Base-by-base conservation (phyloP, 2,113 vertebrate genomes). In the Myxocyprinus asiaticus region DNA sequence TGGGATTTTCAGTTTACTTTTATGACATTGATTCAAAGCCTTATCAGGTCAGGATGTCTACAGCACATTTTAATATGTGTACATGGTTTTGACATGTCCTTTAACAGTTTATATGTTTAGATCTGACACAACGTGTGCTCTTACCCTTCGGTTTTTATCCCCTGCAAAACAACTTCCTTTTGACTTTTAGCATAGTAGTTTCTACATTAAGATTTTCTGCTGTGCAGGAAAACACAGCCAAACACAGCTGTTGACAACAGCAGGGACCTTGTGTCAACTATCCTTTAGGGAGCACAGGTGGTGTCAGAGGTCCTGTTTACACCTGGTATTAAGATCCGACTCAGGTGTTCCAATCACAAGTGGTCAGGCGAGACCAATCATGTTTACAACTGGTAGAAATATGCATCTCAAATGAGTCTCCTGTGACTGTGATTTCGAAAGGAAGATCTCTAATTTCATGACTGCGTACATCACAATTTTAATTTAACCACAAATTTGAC, bases 121-220 rank as follows among this genome's bases (percentile, higher is more conserved):
- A 6, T 7, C 3, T 58, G 5, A 7, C 15, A 15, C 50, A 10
- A 7, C 14, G 55, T 58, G n/a, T 7, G 55, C 14, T 15, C 7
- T 58, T 58, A 7, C 11, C 2, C 55, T n/a, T 2, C n/a, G 14
- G 55, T 3, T 58, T 55, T n/a, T 14, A 56, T 6, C 11, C 12
- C 15, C 6, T 58, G 55, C 47, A 17, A 22, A 70, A 55, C 55
- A 55, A 55, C 6, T 8, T 69, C 67, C 45, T 8, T 48, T 48
- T 50, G 56, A 63, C 71, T 42, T 63, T 50, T 12, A 45, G 71
- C 12, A 10, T 50, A 62, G 48, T 62, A 74, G 71, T 74, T 63
- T 74, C 71, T 56, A 63, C 71, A 74, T 62, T 62, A 74, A 10
- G 7, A 6, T 62, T 74, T 50, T 62, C 48, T 62, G 44, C 44